phyloP scores from a whole-genome alignment of 2,888 invertebrate genomes.

The Zaprionus lineosus region DNA sequence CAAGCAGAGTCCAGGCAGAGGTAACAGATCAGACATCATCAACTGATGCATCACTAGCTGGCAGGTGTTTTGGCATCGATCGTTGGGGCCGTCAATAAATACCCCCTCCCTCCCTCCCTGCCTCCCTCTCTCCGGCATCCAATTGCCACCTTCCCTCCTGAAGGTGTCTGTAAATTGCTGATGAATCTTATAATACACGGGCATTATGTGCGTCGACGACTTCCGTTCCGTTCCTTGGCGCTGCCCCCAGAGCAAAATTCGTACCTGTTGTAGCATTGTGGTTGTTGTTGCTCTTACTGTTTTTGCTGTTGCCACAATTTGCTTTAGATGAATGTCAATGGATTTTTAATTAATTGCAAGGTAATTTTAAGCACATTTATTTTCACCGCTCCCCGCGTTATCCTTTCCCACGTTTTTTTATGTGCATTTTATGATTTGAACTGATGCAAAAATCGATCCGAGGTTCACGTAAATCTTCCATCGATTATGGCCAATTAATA shows the following conservation, averaged over 20 bases:
- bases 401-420: slow-evolving; percentile 21
- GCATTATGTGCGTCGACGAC: slow-evolving; percentile 51
- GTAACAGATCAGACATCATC: slow-evolving; percentile 37
- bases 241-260: slow-evolving; percentile 20
- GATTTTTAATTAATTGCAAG: slow-evolving; percentile 73
- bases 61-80: slow-evolving; percentile 68
- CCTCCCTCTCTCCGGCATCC: no score
- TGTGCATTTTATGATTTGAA: slow-evolving; percentile 27
- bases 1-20: neutral
- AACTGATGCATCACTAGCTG: slow-evolving; percentile 47
- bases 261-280: slow-evolving; percentile 4
- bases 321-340: slow-evolving; percentile 75
- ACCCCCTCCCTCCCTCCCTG: slow-evolving; percentile 19
- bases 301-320: slow-evolving; percentile 70
- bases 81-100: slow-evolving; percentile 67
- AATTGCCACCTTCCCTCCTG: neutral
- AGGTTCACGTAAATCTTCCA: slow-evolving; percentile 50
- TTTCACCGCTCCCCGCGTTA: no score
- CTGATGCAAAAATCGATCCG: slow-evolving; percentile 28
- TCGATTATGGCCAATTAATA: slow-evolving; percentile 65
- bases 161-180: slow-evolving; percentile 68
- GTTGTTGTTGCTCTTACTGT: slow-evolving; percentile 5
- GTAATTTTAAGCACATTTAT: slow-evolving; percentile 43
- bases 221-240: slow-evolving; percentile 31
- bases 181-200: slow-evolving; percentile 62